A percentile compares a stretch with the other conserved stretches of the same genome.
Conservation (phyloP, 1,140 invertebrate species). For the Oscheius sp. region DNA sequence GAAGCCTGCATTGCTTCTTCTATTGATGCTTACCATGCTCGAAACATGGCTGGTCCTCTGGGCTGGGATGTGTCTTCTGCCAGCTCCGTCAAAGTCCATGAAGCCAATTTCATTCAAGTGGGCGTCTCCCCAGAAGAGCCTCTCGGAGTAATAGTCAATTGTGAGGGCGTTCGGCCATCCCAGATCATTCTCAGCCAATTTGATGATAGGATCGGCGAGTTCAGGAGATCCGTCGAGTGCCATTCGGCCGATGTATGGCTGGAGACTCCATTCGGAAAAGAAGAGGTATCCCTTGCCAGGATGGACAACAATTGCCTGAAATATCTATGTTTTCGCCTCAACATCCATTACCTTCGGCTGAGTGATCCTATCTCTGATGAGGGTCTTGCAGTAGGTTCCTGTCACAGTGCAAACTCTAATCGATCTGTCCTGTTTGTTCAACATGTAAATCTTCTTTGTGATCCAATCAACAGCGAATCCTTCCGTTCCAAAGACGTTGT, state of each 20-base stretch:
- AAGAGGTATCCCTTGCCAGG: conserved; percentile 89
- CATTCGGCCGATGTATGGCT: conserved; percentile 94
- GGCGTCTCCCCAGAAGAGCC: conserved; percentile 90
- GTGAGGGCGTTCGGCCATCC: conserved; percentile 97
- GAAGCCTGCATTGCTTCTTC: no score
- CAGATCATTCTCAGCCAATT: conserved; percentile 76
- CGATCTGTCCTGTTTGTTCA: conserved; percentile 91
- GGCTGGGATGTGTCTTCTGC: conserved; percentile 70
- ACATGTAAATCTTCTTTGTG: conserved; percentile 89
- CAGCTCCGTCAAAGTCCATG: conserved; percentile 74
- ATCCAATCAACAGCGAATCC: conserved; percentile 91
- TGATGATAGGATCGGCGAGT: conserved; percentile 69
- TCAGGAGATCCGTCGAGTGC: conserved; percentile 94
- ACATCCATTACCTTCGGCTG: conserved; percentile 80
- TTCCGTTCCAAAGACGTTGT: conserved; percentile 89
- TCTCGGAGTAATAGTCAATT: conserved; percentile 90
- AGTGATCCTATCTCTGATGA: conserved; percentile 78
- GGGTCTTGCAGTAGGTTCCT: conserved; percentile 82
- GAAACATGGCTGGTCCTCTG: conserved; percentile 84
- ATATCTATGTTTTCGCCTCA: no score
- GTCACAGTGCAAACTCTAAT: conserved; percentile 84
- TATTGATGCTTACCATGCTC: conserved; percentile 80
- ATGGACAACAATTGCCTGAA: conserved; percentile 83
- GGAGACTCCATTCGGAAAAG: conserved; percentile 77
- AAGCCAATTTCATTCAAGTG: conserved; percentile 95